Base-by-base conservation (phyloP, 2,797 vertebrate species). In the Geotrypetes seraphini region DNA sequence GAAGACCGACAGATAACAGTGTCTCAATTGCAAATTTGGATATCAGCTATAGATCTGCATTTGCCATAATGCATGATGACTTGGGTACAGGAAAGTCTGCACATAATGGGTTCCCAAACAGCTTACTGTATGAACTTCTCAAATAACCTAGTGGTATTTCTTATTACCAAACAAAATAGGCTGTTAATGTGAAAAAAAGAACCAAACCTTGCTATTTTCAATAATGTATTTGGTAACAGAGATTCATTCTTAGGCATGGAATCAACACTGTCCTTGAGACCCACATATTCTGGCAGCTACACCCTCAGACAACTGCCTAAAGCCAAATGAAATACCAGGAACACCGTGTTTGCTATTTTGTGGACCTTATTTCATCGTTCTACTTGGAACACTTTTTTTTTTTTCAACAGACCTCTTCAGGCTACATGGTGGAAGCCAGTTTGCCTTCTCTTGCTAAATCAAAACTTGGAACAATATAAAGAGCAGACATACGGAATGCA, bases 401-500 rank as follows among this genome's bases (percentile, higher is more conserved):
- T 28, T 52, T 40, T 3, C 6, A 19, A 33, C 28, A 57, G 41
- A 19, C 47, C 19, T 57, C 9, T 31, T 29, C 42, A 63, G n/a
- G n/a, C n/a, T n/a, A n/a, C n/a, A 65, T 50, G 1, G 0, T 14
- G 22, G 32, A 8, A 66, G 10, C 48, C 31, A 57, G 18, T 21
- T 23, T 57, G 43, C 6, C 16, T 29, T 40, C 29, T 33, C 13
- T 50, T 63, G 39, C 55, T 16, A 50, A 32, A 62, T 45, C 23
- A 55, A 60, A 47, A 44, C 16, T 53, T 55, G 51, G 35, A 53
- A 17, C 33, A 42, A 34, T 41, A 28, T 34, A 12, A 48, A 47
- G 37, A 24, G 5, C 18, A 46, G 39, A 41, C 15, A 47, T 49
- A 49, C 32, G 34, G 22, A 3, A 23, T 10, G 14, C 22, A 62